Percentiles rank a stretch among this genome's conserved stretches.
Conservation (phyloP, 2,888 invertebrate genomes). For the Lathronympha strigana region DNA sequence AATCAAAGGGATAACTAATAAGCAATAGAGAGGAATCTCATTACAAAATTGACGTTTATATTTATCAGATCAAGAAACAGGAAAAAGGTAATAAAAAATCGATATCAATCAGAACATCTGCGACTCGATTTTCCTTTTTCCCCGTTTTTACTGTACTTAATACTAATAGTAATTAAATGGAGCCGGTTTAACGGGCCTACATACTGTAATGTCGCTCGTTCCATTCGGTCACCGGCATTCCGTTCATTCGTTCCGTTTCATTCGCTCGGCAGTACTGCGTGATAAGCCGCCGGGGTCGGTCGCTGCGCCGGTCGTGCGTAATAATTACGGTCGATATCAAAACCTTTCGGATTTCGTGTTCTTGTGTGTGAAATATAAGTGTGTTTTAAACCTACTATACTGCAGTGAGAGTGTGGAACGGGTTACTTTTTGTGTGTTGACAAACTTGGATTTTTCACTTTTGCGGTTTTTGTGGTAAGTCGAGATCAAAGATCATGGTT, state of each 20-base stretch:
- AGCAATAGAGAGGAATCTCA: too few relatives aligned
- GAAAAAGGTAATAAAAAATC: neutral
- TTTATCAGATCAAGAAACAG: too few relatives aligned
- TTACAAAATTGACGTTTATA: too few relatives aligned
- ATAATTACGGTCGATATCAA: constrained; percentile 57
- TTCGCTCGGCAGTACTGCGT: constrained; percentile 66
- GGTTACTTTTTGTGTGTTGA: constrained; percentile 64
- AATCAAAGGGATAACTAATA: too few relatives aligned
- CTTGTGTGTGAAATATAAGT: constrained; percentile 44
- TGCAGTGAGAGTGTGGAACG: constrained; percentile 60
- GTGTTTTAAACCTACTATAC: constrained; percentile 56
- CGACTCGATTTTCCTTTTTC: constrained; percentile 47
- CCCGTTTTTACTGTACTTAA: constrained; percentile 48
- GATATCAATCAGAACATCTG: constrained; percentile 8
- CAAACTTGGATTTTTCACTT: constrained; percentile 68
- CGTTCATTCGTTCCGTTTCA: constrained; percentile 61
- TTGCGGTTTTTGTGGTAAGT: constrained; percentile 73
- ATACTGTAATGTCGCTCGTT: constrained; percentile 45
- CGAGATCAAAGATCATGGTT: constrained; percentile 48
- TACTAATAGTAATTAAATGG: constrained; percentile 41
- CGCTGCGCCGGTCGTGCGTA: constrained; percentile 59
- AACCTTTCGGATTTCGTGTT: constrained; percentile 54
- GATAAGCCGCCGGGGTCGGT: constrained; percentile 64
- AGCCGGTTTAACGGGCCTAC: constrained; percentile 40
- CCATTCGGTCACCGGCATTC: constrained; percentile 50